These are phyloP conservation scores for Drosophila lacertosa DNA, from an alignment of 1,140 invertebrate species.

Conservation along the genomic window DNA sequence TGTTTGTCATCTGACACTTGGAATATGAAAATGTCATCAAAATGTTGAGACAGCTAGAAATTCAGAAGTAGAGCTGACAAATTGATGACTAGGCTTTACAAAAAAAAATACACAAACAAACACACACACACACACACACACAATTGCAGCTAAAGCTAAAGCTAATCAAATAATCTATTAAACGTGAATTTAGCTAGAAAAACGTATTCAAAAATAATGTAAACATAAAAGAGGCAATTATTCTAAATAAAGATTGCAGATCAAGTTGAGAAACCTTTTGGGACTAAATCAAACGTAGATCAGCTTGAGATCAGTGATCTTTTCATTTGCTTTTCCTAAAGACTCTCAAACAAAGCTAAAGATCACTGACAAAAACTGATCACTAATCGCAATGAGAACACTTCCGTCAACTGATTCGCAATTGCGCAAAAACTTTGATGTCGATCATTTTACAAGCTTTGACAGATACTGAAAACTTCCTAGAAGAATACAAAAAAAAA, in stretches of 20 bases:
- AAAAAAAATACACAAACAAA: background rate
- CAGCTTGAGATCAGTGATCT: background rate
- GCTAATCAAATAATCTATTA: background rate
- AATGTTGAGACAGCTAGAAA: conserved; percentile 39
- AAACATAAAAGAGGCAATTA: background rate
- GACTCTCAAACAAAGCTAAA: background rate
- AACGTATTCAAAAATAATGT: background rate
- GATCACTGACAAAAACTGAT: conserved; percentile 8
- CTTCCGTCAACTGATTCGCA: too few relatives aligned
- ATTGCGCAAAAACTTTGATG: too few relatives aligned
- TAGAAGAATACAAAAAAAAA: too few relatives aligned
- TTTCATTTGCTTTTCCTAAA: too few relatives aligned
- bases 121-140: background rate
- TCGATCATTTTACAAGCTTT: too few relatives aligned
- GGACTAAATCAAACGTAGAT: conserved; percentile 9
- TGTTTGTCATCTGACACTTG: conserved; percentile 52
- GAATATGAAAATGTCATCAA: conserved; percentile 48
- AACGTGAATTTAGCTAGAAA: background rate
- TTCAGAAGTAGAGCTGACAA: conserved; percentile 11
- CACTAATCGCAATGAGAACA: background rate
- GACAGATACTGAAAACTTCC: too few relatives aligned
- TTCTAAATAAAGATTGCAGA: background rate
- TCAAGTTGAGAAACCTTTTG: too few relatives aligned
- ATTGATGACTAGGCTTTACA: conserved; percentile 3
- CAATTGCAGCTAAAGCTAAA: background rate